Percentiles rank a stretch among this genome's conserved stretches.
These are phyloP conservation scores for Mythimna pallens DNA, from an alignment of 2,888 invertebrate genomes.

Conservation along the genomic window DNA sequence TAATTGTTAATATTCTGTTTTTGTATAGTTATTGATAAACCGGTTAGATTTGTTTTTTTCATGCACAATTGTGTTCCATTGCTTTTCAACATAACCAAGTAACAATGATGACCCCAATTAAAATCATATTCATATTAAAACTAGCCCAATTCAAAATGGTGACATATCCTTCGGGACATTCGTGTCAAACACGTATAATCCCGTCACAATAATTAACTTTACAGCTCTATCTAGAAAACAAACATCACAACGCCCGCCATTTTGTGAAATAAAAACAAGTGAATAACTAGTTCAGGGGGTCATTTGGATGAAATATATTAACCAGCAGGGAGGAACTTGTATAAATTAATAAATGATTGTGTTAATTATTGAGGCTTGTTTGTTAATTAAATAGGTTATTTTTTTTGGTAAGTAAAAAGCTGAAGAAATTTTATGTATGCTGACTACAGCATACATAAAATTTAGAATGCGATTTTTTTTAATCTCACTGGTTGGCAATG, in stretches of 20 bases:
- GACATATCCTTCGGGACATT: conserved; percentile 50
- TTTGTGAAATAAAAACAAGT: conserved; percentile 35
- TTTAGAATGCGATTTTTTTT: too few species aligned
- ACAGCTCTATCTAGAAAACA: conserved; percentile 36
- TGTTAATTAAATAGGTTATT: conserved; percentile 18
- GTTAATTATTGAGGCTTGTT: conserved; percentile 38
- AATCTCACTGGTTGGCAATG: too few species aligned
- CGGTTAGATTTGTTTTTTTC: too few species aligned
- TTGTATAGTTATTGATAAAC: too few species aligned
- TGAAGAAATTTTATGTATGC: too few species aligned
- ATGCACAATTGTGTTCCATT: too few species aligned
- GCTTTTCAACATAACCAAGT: too few species aligned
- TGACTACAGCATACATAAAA: too few species aligned
- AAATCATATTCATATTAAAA: conserved; percentile 49
- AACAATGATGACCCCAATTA: conserved; percentile 36
- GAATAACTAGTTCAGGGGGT: conserved; percentile 43
- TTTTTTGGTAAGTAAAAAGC: background rate
- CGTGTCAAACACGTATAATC: conserved; percentile 52
- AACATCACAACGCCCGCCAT: conserved; percentile 32
- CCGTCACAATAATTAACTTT: conserved; percentile 45
- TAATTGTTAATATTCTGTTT: too few species aligned
- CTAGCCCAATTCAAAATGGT: conserved; percentile 23
- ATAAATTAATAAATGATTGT: conserved; percentile 40
- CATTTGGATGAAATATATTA: conserved; percentile 48
- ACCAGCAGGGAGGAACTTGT: conserved; percentile 46